These are phyloP conservation scores for Cynocephalus volans DNA, from an alignment of 2,113 vertebrate species.

Conservation along the genomic window DNA sequence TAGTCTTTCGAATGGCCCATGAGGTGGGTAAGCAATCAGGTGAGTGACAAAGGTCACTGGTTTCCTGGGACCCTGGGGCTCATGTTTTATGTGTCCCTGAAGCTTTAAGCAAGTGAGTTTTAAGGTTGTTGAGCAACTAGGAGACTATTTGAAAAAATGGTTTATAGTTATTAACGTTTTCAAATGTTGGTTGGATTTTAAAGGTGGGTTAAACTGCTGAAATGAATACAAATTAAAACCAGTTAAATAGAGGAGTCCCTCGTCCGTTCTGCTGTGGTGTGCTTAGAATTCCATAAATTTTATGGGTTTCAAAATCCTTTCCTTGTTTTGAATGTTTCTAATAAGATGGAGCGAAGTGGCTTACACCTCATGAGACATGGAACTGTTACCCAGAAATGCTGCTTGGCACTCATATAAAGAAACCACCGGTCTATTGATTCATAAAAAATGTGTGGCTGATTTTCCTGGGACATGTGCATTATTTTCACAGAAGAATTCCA, in stretches of 20 bases:
- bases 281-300: conserved; percentile 86
- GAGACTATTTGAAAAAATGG: conserved; percentile 70
- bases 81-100: conserved; percentile 78
- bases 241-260: conserved; percentile 84
- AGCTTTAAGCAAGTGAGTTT: conserved; percentile 69
- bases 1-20: conserved; percentile 37
- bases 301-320: conserved; percentile 81
- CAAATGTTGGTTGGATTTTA: conserved; percentile 79
- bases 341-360: conserved; percentile 88
- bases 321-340: conserved; percentile 89
- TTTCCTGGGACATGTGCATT: conserved; percentile 80
- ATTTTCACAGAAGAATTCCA: conserved; percentile 75
- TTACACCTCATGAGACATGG: conserved; percentile 87
- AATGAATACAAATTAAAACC: conserved; percentile 88
- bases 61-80: conserved; percentile 60
- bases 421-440: conserved; percentile 79
- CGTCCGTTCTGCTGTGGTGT: conserved; percentile 82
- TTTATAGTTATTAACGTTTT: conserved; percentile 79
- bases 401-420: conserved; percentile 85
- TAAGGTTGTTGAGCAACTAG: conserved; percentile 72
- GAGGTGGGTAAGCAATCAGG: conserved; percentile 54
- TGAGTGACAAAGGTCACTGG: conserved; percentile 68
- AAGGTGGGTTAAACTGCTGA: conserved; percentile 82
- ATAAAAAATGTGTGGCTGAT: conserved; percentile 75
- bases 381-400: conserved; percentile 87